A percentile compares a stretch with the other conserved stretches of the same genome.
Conservation (phyloP, 1,140 invertebrate species). For the Chlorops oryzae region DNA sequence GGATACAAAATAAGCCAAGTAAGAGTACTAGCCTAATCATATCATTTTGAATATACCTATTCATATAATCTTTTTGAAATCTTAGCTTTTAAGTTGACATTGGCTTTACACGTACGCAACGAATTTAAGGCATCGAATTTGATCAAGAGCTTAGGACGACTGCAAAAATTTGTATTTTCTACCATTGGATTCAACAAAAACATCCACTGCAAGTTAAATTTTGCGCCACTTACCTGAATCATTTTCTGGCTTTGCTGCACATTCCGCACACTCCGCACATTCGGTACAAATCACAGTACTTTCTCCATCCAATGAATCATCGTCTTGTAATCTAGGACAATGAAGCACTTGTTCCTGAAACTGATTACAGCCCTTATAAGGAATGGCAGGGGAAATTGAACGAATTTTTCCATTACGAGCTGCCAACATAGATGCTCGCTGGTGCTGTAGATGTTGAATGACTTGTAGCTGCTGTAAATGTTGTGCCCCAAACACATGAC, state of each 20-base stretch:
- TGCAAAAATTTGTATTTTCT: too few species aligned
- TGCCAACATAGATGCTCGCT: conserved; percentile 45
- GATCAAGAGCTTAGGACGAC: too few species aligned
- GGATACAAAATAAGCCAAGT: too few species aligned
- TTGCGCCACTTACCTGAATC: conserved; percentile 46
- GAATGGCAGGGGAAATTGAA: conserved; percentile 42
- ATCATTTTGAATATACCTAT: too few species aligned
- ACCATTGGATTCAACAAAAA: too few species aligned
- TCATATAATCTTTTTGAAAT: too few species aligned
- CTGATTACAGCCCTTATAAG: too few species aligned
- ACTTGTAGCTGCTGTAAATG: conserved; percentile 55
- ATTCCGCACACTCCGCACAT: conserved; percentile 46
- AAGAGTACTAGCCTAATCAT: too few species aligned
- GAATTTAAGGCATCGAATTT: too few species aligned
- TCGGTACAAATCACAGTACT: conserved; percentile 47
- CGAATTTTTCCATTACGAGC: conserved; percentile 38
- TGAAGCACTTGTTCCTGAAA: conserved; percentile 25
- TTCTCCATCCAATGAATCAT: conserved; percentile 37
- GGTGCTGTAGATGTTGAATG: conserved; percentile 52
- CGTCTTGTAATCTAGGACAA: conserved; percentile 22
- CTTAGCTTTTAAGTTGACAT: too few species aligned
- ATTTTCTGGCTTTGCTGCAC: conserved; percentile 45
- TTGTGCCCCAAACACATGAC: conserved; percentile 56
- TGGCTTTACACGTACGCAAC: too few species aligned
- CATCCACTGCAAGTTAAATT: too few species aligned